These are phyloP conservation scores for Labrus mixtus DNA, from an alignment of 2,113 vertebrate species.

Conservation along the genomic window DNA sequence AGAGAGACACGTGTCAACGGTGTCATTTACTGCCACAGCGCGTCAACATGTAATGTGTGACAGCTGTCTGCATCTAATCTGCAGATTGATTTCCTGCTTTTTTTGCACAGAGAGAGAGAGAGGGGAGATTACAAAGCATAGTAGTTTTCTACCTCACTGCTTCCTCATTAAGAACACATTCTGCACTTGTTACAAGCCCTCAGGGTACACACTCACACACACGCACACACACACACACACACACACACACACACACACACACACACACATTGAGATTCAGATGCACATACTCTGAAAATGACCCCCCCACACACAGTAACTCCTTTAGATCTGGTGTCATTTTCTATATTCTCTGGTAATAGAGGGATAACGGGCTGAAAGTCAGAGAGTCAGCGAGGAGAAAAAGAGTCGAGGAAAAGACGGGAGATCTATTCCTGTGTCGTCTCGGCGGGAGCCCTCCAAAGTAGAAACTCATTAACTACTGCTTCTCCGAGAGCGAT, in stretches of 20 bases:
- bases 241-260: background rate
- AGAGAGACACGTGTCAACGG: too few species aligned
- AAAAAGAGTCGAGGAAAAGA: background rate
- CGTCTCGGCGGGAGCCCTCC: conserved; percentile 43
- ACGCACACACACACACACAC: background rate
- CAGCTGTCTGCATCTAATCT: background rate
- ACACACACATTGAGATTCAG: background rate
- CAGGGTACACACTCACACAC: background rate
- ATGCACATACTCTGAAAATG: background rate
- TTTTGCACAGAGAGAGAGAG: background rate
- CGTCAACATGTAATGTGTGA: background rate
- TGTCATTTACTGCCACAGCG: background rate
- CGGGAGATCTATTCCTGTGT: conserved; percentile 47
- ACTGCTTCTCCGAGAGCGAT: conserved; percentile 39
- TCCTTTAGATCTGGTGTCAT: conserved; percentile 6
- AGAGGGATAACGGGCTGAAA: conserved; percentile 4
- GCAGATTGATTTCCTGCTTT: background rate
- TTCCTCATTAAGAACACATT: conserved; percentile 51
- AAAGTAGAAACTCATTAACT: conserved; percentile 71
- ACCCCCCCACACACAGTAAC: background rate
- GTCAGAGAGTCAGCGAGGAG: background rate
- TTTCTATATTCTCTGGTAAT: conserved; percentile 23
- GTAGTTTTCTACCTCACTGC: conserved; percentile 45
- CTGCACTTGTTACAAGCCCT: conserved; percentile 21
- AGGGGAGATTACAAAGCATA: conserved; percentile 26